Conservation (phyloP, 2,888 invertebrate genomes). For the Lasius fuliginosus region DNA sequence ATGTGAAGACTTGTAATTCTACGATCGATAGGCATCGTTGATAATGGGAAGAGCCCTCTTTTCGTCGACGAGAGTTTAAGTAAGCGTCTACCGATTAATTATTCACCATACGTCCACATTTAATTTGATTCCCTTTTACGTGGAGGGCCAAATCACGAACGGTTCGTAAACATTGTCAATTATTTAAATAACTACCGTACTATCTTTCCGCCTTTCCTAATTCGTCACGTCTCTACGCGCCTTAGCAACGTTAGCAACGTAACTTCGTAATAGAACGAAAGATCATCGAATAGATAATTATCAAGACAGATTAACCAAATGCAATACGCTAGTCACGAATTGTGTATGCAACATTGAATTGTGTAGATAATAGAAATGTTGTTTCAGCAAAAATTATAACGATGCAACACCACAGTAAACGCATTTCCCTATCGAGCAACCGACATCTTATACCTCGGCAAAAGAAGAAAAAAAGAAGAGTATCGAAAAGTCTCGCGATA, state of each 20-base stretch:
- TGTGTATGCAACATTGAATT: background rate
- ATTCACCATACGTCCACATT: constrained; percentile 84
- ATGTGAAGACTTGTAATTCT: constrained; percentile 40
- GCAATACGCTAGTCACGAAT: background rate
- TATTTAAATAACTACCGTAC: constrained; percentile 83
- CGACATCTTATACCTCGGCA: background rate
- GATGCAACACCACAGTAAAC: background rate
- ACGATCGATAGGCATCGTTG: constrained; percentile 61
- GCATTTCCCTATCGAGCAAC: background rate
- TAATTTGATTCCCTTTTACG: constrained; percentile 81
- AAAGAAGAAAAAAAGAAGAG: background rate
- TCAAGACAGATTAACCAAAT: background rate
- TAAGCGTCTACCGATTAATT: constrained; percentile 82
- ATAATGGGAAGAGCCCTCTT: constrained; percentile 67
- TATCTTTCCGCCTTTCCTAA: constrained; percentile 58
- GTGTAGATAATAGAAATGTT: background rate
- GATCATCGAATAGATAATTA: background rate
- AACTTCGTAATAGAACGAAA: background rate
- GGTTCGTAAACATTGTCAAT: constrained; percentile 85
- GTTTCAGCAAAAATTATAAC: background rate
- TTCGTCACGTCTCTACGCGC: constrained; percentile 64
- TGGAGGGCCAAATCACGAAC: constrained; percentile 39
- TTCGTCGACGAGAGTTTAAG: constrained; percentile 73
- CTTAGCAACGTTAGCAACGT: constrained; percentile 45
- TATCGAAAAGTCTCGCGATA: constrained; percentile 15